Base-by-base conservation (phyloP, 92 coral and sea anemone species). In the Siderastrea siderea region DNA sequence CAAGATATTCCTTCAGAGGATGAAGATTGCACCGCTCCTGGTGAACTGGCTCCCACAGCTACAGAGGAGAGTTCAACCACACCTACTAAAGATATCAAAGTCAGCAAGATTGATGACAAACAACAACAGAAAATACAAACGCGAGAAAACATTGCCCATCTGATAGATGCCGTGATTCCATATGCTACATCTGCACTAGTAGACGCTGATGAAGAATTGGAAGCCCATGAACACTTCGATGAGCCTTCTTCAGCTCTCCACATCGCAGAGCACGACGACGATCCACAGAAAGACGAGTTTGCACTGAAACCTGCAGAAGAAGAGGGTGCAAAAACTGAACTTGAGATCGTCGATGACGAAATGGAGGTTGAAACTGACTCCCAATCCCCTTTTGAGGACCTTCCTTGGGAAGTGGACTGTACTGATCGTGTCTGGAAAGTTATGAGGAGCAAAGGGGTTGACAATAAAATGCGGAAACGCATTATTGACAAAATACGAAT, bases 351-450 rank as follows among this genome's bases (percentile, higher is more conserved):
- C 2, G 93, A 75, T 7, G 48, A 71, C n/a, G 86, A 81, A 80
- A 78, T n/a, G 10, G 87, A 78, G n/a, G 82, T 82, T 45, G 69
- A 55, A 13, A 38, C 78, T 17, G 90, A 96, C 63, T 77, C 73
- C 7, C 84, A 81, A 43, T 92, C 95, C 11, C 89, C 90, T 4
- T 95, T 96, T 89, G 98, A 96, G 45, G 91, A 95, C 47, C 95
- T 96, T 47, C 89, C 98, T 3, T 96, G 99, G 99, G 99, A 96
- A 77, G 99, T 96, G 2, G 99, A 96, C 86, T 95, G 99, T 65
- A 96, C 99, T 17, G 96, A 95, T 76, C 90, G 84, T 43, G 96
- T 96, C 48, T 96, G 99, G 99, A 95, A 93, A 64, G 70, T 84
- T 3, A 84, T 96, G 82, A 86, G 85, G 17, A 93, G 96, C 84